phyloP scores from a whole-genome alignment of 2,888 invertebrate species.

The Idaea dimidiata region DNA sequence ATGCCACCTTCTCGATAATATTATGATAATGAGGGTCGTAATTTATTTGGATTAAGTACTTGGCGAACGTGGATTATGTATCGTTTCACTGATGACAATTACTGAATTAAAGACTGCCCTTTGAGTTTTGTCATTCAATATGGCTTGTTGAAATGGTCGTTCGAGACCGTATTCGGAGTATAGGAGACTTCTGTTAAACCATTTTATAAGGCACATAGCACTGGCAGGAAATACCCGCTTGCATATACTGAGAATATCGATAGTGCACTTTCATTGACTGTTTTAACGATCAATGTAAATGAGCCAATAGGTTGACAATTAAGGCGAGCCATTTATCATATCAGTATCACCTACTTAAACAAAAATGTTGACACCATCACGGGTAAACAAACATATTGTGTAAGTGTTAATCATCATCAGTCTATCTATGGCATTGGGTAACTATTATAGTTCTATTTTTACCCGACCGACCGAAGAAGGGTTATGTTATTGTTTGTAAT shows the following conservation, averaged over 20 bases:
- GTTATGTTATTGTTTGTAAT: no score
- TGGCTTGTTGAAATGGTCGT: no score
- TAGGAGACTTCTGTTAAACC: no score
- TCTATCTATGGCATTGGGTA: background rate
- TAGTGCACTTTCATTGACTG: no score
- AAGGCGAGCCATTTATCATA: background rate
- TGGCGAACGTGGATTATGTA: background rate
- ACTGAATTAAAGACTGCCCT: background rate
- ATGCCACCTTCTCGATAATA: constrained; percentile 40
- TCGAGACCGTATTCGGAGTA: no score
- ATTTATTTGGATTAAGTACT: background rate
- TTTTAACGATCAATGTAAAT: background rate
- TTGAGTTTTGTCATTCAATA: background rate
- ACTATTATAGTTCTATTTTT: no score
- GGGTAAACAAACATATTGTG: background rate
- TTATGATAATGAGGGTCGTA: constrained; percentile 13
- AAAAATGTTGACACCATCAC: background rate
- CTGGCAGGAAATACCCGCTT: no score
- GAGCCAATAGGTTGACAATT: background rate
- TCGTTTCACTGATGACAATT: background rate
- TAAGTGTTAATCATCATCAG: background rate
- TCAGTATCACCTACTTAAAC: background rate
- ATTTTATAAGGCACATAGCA: no score
- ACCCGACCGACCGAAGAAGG: no score
- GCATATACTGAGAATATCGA: no score